Conservation (phyloP, 2,888 invertebrate species). For the Parnassius mnemosyne region DNA sequence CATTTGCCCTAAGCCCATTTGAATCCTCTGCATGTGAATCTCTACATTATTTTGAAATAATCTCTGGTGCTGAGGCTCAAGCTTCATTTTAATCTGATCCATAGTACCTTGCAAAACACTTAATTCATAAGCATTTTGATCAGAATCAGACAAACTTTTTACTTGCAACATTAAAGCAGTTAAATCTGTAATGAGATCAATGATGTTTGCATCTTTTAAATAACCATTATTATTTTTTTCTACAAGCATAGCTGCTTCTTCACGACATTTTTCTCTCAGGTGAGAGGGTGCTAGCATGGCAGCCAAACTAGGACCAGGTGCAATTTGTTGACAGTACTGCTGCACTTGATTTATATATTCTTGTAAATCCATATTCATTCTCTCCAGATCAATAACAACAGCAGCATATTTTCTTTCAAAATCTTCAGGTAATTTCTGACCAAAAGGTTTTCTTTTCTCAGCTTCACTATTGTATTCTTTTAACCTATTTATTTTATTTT, state of each 20-base stretch:
- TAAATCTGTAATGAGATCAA: slow-evolving; percentile 91
- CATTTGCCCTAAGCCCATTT: slow-evolving; percentile 84
- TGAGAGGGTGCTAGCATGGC: slow-evolving; percentile 94
- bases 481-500: slow-evolving; percentile 88
- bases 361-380: slow-evolving; percentile 93
- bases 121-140: slow-evolving; percentile 94
- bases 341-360: slow-evolving; percentile 93
- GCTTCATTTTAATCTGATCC: slow-evolving; percentile 90
- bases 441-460: slow-evolving; percentile 91
- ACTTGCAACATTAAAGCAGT: slow-evolving; percentile 95
- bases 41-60: slow-evolving; percentile 94
- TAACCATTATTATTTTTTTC: slow-evolving; percentile 84
- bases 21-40: slow-evolving; percentile 94
- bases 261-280: slow-evolving; percentile 91
- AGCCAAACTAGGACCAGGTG: slow-evolving; percentile 91
- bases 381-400: slow-evolving; percentile 92
- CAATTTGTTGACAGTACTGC: slow-evolving; percentile 90
- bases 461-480: slow-evolving; percentile 94
- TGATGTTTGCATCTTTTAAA: slow-evolving; percentile 82
- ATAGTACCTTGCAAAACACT: slow-evolving; percentile 95
- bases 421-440: slow-evolving; percentile 89
- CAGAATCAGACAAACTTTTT: slow-evolving; percentile 87
- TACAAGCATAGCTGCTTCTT: slow-evolving; percentile 91
- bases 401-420: slow-evolving; percentile 95
- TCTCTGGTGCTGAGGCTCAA: slow-evolving; percentile 87